phyloP scores from a whole-genome alignment of 2,113 vertebrate genomes.

The Hyaena hyaena region DNA sequence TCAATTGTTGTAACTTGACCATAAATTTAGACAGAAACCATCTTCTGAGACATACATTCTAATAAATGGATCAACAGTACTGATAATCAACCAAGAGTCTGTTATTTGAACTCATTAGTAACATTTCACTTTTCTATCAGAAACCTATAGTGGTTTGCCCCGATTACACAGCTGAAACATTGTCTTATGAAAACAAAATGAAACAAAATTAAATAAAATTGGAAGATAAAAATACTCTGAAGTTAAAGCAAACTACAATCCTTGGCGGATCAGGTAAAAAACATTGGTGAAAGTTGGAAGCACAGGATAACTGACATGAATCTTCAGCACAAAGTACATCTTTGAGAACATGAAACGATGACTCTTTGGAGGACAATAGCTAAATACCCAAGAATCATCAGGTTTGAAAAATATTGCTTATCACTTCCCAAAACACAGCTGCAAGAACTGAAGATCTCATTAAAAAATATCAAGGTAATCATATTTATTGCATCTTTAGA shows the following conservation, averaged over 20 bases:
- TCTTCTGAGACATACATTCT: constrained; percentile 67
- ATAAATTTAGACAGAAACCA: constrained; percentile 59
- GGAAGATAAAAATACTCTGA: constrained; percentile 76
- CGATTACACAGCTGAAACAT: constrained; percentile 59
- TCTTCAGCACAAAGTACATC: constrained; percentile 68
- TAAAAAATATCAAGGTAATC: constrained; percentile 82
- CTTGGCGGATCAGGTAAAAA: constrained; percentile 43
- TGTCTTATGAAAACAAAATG: constrained; percentile 61
- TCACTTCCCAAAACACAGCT: constrained; percentile 74
- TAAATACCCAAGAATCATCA: constrained; percentile 77
- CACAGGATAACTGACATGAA: constrained; percentile 59
- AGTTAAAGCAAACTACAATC: constrained; percentile 72
- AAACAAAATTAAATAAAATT: constrained; percentile 75
- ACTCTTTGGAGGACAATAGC: constrained; percentile 64
- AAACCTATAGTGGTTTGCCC: constrained; percentile 70
- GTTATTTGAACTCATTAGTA: constrained; percentile 68
- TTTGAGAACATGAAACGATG: constrained; percentile 55
- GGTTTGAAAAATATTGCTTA: constrained; percentile 81
- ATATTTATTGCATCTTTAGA: constrained; percentile 86
- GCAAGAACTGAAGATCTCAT: constrained; percentile 82
- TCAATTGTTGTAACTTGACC: constrained; percentile 34
- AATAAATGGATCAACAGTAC: constrained; percentile 68
- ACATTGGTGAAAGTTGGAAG: constrained; percentile 72
- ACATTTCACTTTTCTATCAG: constrained; percentile 67
- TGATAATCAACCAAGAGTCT: constrained; percentile 27